These are phyloP conservation scores for Catagonus wagneri DNA, from an alignment of 2,113 vertebrate species.

Conservation along the genomic window DNA sequence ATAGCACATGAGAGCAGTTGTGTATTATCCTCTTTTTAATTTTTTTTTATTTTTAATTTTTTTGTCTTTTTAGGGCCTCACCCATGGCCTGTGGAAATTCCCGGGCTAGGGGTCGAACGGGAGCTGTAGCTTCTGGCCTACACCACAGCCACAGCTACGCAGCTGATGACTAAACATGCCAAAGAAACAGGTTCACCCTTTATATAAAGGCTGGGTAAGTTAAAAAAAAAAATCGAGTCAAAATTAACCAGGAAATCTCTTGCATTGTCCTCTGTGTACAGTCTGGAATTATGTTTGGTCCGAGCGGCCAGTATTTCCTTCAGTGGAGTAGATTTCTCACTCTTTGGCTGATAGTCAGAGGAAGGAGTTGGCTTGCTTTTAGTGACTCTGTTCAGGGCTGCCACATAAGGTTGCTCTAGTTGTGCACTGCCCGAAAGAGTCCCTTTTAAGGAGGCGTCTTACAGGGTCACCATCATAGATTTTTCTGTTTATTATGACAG, in stretches of 20 bases:
- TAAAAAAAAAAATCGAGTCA: not conserved
- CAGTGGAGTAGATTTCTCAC: not conserved
- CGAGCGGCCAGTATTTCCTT: not conserved
- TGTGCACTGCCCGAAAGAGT: not conserved
- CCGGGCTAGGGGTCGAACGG: too few species aligned
- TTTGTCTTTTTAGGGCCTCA: too few species aligned
- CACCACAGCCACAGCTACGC: too few species aligned
- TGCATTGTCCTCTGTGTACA: too few species aligned
- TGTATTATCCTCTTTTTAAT: not conserved
- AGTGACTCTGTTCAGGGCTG: not conserved
- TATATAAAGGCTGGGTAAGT: not conserved
- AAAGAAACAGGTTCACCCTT: not conserved
- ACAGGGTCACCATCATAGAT: fast-evolving
- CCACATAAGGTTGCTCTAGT: not conserved
- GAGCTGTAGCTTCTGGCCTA: too few species aligned
- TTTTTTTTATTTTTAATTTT: too few species aligned
- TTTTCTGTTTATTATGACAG: not conserved
- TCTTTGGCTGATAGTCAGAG: not conserved
- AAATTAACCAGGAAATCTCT: not conserved
- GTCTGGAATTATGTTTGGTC: not conserved
- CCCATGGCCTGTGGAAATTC: too few species aligned
- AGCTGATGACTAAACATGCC: not conserved
- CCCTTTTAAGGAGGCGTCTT: not conserved
- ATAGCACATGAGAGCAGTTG: not conserved
- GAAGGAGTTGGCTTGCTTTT: not conserved